Percentiles rank a stretch among this genome's conserved stretches.
phyloP scores from a whole-genome alignment of 2,888 invertebrate genomes.

The Harpagoxenus sublaevis region DNA sequence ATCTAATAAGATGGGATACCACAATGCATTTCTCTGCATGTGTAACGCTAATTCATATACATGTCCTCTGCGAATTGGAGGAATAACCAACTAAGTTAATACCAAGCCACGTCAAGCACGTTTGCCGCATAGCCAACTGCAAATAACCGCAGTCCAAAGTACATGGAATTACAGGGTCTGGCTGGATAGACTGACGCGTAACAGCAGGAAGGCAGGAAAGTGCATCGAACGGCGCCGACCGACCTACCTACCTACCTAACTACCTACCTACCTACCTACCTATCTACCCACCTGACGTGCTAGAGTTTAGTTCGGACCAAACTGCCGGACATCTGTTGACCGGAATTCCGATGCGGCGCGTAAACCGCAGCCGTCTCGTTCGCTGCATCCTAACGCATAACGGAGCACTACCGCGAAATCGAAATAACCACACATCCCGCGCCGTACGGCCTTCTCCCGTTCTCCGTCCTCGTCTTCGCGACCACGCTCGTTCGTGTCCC shows the following conservation, averaged over 20 bases:
- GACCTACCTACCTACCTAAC: conserved; percentile 18
- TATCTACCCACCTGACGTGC: conserved; percentile 20
- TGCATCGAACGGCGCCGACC: conserved; percentile 38
- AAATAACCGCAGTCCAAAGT: conserved; percentile 50
- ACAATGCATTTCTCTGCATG: neutral
- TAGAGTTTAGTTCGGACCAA: conserved; percentile 44
- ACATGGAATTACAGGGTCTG: conserved; percentile 51
- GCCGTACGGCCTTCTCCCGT: neutral
- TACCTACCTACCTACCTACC: conserved; percentile 17
- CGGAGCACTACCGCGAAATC: conserved; percentile 49
- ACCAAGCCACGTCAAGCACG: conserved; percentile 40
- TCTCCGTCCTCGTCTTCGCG: conserved; percentile 18
- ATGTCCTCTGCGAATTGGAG: conserved; percentile 5
- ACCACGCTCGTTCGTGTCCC: conserved; percentile 33
- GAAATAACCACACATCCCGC: conserved; percentile 58
- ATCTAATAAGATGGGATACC: neutral
- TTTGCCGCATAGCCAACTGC: conserved; percentile 31
- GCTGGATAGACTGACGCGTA: conserved; percentile 39
- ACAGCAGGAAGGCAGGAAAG: conserved; percentile 55
- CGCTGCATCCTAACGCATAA: conserved; percentile 19
- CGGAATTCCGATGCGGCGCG: conserved; percentile 46
- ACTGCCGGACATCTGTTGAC: conserved; percentile 65
- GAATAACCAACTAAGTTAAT: conserved; percentile 44
- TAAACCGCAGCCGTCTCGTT: conserved; percentile 51
- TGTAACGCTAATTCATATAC: neutral